These are phyloP conservation scores for Macquaria australasica DNA, from an alignment of 2,113 vertebrate genomes.

Conservation along the genomic window DNA sequence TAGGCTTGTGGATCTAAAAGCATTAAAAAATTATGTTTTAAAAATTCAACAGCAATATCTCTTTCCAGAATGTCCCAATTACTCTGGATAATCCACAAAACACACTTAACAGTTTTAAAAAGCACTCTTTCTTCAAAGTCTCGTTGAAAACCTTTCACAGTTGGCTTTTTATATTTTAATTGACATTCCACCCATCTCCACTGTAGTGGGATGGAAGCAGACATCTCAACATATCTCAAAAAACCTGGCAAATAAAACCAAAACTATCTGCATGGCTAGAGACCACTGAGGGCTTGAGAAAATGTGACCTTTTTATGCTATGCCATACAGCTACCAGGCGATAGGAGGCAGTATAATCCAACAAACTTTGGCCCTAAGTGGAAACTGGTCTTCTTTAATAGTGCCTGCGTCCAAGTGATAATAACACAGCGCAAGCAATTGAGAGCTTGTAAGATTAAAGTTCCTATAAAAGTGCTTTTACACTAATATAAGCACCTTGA, in stretches of 20 bases:
- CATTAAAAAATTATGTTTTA: background rate
- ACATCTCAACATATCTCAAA: background rate
- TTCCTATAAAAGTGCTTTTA: background rate
- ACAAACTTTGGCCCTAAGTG: background rate
- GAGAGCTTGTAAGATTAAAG: background rate
- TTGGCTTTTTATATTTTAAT: background rate
- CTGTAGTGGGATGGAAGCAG: background rate
- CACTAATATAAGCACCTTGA: background rate
- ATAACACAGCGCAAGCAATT: background rate
- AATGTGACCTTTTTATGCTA: slow-evolving; percentile 21
- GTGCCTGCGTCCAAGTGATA: slow-evolving; percentile 1
- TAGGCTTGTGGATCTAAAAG: background rate
- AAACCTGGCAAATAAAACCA: background rate
- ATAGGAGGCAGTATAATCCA: slow-evolving; percentile 69
- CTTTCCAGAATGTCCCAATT: background rate
- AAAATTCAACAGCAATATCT: background rate
- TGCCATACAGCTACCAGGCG: slow-evolving; percentile 13
- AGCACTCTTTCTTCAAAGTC: background rate
- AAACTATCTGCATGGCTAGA: background rate
- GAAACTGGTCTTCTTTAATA: background rate
- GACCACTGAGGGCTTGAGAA: background rate
- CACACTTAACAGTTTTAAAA: background rate
- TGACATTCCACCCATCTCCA: background rate
- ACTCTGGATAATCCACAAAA: background rate
- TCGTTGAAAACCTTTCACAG: background rate